phyloP scores from a whole-genome alignment of 2,797 vertebrate genomes.

The Gymnoscopelus microlampas region DNA sequence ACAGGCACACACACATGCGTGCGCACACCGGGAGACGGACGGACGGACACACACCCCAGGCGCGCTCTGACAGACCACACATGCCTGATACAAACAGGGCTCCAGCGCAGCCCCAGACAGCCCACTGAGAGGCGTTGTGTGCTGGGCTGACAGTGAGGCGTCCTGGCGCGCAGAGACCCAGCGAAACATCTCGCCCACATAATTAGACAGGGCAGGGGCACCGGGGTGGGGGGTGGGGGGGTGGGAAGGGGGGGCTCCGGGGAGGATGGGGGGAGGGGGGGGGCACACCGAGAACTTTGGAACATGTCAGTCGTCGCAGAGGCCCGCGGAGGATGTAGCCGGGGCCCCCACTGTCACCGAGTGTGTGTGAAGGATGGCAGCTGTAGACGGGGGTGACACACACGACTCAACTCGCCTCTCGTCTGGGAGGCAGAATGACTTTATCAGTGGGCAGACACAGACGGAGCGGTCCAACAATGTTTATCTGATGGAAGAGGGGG shows the following conservation, averaged over 20 bases:
- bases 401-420: slow-evolving; percentile 52
- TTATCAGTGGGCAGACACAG: slow-evolving; percentile 64
- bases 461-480: slow-evolving; percentile 49
- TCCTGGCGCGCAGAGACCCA: slow-evolving; percentile 68
- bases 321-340: slow-evolving; percentile 48
- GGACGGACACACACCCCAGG: background rate
- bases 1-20: background rate
- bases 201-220: slow-evolving; percentile 78
- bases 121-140: slow-evolving; percentile 75
- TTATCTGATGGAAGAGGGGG: slow-evolving; percentile 63
- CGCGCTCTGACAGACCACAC: slow-evolving; percentile 44
- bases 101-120: slow-evolving; percentile 50
- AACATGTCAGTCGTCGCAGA: slow-evolving; percentile 61
- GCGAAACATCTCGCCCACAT: slow-evolving; percentile 78
- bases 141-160: slow-evolving; percentile 72
- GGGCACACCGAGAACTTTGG: slow-evolving; percentile 37
- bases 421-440: slow-evolving; percentile 66
- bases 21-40: slow-evolving; percentile 3
- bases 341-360: slow-evolving; percentile 68
- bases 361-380: slow-evolving; percentile 63
- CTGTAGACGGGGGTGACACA: slow-evolving; percentile 60
- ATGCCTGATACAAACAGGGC: slow-evolving; percentile 54
- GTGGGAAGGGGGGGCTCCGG: slow-evolving; percentile 39
- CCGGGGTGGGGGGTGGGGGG: slow-evolving; percentile 14
- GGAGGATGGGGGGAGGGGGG: slow-evolving; percentile 23